A percentile compares a stretch with the other conserved stretches of the same genome.
Conservation (phyloP, 2,113 vertebrate species). For the Leptodactylus fuscus region DNA sequence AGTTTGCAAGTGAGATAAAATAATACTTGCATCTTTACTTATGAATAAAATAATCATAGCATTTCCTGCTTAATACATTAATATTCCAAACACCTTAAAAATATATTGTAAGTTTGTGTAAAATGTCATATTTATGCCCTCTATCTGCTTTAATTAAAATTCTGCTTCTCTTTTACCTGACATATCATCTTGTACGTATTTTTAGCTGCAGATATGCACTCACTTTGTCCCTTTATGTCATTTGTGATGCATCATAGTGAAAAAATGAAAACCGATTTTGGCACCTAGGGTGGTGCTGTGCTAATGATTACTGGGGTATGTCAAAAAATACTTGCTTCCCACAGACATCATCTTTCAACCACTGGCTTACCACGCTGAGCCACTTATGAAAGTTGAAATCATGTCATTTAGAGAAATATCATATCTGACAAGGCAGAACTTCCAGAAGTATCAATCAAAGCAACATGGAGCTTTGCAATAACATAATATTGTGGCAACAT, state of each 20-base stretch:
- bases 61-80: too few species aligned
- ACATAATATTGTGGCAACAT: conserved; percentile 26
- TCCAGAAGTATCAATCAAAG: conserved; percentile 55
- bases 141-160: not conserved
- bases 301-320: conserved; percentile 45
- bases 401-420: conserved; percentile 53
- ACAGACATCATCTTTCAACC: conserved; percentile 51
- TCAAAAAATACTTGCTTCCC: conserved; percentile 54
- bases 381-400: conserved; percentile 51
- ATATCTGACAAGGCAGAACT: conserved; percentile 48
- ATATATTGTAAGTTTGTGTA: not conserved
- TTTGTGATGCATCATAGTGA: conserved; percentile 25
- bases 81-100: not conserved
- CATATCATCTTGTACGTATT: not conserved
- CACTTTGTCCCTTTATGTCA: conserved; percentile 14
- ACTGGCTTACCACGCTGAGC: conserved; percentile 53
- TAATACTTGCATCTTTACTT: not conserved
- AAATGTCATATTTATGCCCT: not conserved
- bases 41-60: too few species aligned
- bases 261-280: conserved; percentile 37
- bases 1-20: not conserved
- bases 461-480: conserved; percentile 30
- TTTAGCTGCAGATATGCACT: conserved; percentile 18
- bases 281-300: conserved; percentile 37
- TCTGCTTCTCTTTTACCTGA: not conserved